These are phyloP conservation scores for Holacanthus passer DNA, from an alignment of 2,113 vertebrate genomes.

Conservation along the genomic window DNA sequence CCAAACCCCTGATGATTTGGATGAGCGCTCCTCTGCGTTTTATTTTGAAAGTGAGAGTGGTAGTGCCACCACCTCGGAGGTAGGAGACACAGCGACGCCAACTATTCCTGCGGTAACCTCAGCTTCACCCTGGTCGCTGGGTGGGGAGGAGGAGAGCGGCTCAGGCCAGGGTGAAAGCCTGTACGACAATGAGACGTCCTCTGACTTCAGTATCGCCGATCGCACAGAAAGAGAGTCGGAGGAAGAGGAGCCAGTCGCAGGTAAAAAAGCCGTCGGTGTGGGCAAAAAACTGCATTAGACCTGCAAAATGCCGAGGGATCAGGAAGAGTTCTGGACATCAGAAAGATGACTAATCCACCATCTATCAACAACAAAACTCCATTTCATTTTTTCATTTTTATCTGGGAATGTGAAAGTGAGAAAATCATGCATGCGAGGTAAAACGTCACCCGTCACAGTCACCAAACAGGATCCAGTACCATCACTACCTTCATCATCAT, in stretches of 20 bases:
- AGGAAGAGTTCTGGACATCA: conserved; percentile 42
- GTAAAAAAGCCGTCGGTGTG: conserved; percentile 85
- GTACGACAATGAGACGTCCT: conserved; percentile 96
- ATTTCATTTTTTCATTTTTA: conserved; percentile 31
- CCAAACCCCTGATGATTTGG: conserved; percentile 60
- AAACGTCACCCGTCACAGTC: neutral
- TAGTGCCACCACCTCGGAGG: conserved; percentile 60
- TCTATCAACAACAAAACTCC: conserved; percentile 37
- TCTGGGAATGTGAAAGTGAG: conserved; percentile 16
- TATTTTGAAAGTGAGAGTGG: conserved; percentile 86
- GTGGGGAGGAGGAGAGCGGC: conserved; percentile 92
- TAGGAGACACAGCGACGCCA: conserved; percentile 46
- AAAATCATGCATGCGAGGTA: conserved; percentile 7
- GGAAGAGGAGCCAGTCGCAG: conserved; percentile 87
- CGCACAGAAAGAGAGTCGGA: conserved; percentile 86
- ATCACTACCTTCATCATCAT: conserved; percentile 19
- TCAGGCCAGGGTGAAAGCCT: conserved; percentile 92
- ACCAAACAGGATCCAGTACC: neutral
- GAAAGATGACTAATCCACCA: conserved; percentile 55
- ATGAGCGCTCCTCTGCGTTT: conserved; percentile 81
- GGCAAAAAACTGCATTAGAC: conserved; percentile 2
- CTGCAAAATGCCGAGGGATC: conserved; percentile 23
- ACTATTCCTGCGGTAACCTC: conserved; percentile 67
- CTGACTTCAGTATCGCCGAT: conserved; percentile 96
- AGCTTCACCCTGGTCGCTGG: conserved; percentile 85